A percentile compares a stretch with the other conserved stretches of the same genome.
Conservation (phyloP, 2,888 invertebrate genomes). For the Tupiocoris notatus region DNA sequence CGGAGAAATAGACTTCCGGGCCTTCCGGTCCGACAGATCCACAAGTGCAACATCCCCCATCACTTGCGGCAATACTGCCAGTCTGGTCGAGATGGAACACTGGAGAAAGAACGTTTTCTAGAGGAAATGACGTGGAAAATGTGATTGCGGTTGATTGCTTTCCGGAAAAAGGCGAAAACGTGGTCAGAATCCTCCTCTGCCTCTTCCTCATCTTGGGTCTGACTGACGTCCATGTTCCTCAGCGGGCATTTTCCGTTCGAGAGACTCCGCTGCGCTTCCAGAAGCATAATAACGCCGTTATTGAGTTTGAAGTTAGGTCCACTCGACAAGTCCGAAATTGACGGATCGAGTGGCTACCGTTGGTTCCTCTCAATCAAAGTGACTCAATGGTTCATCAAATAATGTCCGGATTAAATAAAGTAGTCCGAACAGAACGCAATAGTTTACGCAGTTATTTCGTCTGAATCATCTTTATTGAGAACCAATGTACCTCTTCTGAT, state of each 20-base stretch:
- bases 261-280: not conserved
- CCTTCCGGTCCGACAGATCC: conserved; percentile 27
- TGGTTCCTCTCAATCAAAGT: not conserved
- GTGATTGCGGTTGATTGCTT: conserved; percentile 43
- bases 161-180: conserved; percentile 19
- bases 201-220: not conserved
- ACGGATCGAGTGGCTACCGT: conserved; percentile 9
- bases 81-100: not conserved
- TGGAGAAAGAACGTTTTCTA: conserved; percentile 18
- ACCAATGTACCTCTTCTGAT: too few species aligned
- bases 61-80: not conserved
- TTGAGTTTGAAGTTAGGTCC: conserved; percentile 22
- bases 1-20: too few species aligned
- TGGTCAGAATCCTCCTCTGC: conserved; percentile 27
- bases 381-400: not conserved
- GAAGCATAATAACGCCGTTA: conserved; percentile 38
- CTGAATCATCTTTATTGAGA: too few species aligned
- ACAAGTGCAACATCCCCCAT: conserved; percentile 19
- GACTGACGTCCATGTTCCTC: not conserved
- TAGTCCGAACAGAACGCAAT: too few species aligned
- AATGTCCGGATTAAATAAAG: too few species aligned
- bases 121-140: conserved; percentile 42
- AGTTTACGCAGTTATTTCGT: too few species aligned
- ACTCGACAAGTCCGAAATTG: not conserved
- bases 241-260: not conserved